A percentile compares a stretch with the other conserved stretches of the same genome.
Evolutionary conservation across 2,113 vertebrate species (phyloP).

Genomic region (Holacanthus passer): DNA sequence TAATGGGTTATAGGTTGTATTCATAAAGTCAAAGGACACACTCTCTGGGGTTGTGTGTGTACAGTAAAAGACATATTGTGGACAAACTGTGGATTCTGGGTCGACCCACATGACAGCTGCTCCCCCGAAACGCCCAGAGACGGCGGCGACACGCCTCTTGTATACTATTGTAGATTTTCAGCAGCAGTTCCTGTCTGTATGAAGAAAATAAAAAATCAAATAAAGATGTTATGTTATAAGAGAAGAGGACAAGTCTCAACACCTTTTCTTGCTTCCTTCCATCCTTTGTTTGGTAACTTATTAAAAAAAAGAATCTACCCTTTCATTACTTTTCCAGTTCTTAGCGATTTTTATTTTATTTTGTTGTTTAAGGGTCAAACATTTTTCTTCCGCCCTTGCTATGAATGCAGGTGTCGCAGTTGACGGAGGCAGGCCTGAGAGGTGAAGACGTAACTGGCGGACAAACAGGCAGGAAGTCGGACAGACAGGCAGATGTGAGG

Average conservation of each 20-base stretch:
- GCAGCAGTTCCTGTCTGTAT: slow-evolving; percentile 67
- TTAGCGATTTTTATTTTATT: too few relatives aligned
- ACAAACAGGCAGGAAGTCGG: too few relatives aligned
- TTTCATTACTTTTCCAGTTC: too few relatives aligned
- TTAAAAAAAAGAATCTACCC: too few relatives aligned
- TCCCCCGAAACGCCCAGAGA: slow-evolving; percentile 41
- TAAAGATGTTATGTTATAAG: slow-evolving; percentile 67
- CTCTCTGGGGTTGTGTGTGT: slow-evolving; percentile 27
- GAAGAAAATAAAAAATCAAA: slow-evolving; percentile 63
- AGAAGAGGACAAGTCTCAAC: neutral
- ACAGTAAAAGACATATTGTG: slow-evolving; percentile 39
- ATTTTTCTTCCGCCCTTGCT: too few relatives aligned
- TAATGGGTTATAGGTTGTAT: slow-evolving; percentile 10
- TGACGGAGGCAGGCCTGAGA: too few relatives aligned
- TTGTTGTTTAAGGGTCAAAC: too few relatives aligned
- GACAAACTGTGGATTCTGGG: slow-evolving; percentile 27
- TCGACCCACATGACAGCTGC: slow-evolving; percentile 13
- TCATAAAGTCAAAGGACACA: slow-evolving; percentile 1
- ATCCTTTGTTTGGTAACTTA: too few relatives aligned
- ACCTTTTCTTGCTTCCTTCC: slow-evolving; percentile 2
- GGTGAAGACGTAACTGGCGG: too few relatives aligned
- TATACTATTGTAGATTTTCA: slow-evolving; percentile 71
- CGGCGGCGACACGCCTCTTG: slow-evolving; percentile 41
- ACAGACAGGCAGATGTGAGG: too few relatives aligned
- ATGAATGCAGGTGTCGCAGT: too few relatives aligned